These are phyloP conservation scores for Falco concolor DNA, from an alignment of 2,797 vertebrate species.

Conservation along the genomic window DNA sequence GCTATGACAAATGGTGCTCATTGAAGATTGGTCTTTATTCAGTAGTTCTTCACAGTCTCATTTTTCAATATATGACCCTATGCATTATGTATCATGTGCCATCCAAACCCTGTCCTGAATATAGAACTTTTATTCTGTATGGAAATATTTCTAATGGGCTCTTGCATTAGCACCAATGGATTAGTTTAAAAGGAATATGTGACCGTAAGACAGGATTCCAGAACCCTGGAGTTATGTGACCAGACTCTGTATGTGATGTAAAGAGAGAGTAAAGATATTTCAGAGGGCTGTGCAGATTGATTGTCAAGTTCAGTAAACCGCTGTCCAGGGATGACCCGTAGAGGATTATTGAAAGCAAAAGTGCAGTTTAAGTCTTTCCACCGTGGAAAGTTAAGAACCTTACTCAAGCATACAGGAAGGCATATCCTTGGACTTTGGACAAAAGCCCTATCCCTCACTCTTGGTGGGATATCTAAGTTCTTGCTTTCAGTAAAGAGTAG, in stretches of 20 bases:
- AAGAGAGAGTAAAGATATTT: neutral
- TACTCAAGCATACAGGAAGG: neutral
- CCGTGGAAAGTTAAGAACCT: neutral
- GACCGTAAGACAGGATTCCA: neutral
- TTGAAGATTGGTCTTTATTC: neutral
- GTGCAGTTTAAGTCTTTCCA: neutral
- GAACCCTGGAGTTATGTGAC: neutral
- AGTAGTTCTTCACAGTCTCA: neutral
- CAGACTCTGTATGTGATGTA: neutral
- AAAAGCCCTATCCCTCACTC: neutral
- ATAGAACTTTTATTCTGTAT: neutral
- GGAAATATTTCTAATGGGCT: neutral
- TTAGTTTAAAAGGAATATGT: neutral
- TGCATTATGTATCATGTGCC: slow-evolving; percentile 19
- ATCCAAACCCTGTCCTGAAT: neutral
- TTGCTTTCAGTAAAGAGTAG: neutral
- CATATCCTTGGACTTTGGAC: neutral
- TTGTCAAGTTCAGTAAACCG: neutral
- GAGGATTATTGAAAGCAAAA: neutral
- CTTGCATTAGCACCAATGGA: neutral
- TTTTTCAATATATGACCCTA: neutral
- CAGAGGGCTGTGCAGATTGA: neutral
- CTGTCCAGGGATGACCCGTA: neutral
- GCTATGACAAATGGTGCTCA: neutral
- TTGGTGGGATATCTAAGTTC: neutral